phyloP scores from a whole-genome alignment of 2,113 vertebrate genomes.

The Otis tarda region DNA sequence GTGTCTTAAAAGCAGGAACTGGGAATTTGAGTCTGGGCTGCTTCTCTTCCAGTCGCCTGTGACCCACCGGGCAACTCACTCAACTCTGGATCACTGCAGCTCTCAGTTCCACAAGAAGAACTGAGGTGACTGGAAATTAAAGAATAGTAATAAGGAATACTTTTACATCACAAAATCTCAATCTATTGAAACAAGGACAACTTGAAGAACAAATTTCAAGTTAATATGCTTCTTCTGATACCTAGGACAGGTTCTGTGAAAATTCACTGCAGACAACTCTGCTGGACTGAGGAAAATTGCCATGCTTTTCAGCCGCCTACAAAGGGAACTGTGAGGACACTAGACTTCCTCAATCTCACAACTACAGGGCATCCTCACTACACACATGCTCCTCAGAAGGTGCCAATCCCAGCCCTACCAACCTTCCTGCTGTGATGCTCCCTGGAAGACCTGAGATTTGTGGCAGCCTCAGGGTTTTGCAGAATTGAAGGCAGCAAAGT shows the following conservation, averaged over 20 bases:
- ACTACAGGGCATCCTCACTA: neutral
- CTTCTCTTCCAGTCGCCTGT: neutral
- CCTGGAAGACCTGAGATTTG: neutral
- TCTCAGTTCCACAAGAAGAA: neutral
- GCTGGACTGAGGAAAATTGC: neutral
- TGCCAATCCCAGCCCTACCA: neutral
- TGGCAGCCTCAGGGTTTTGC: neutral
- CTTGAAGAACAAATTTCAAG: neutral
- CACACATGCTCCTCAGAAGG: neutral
- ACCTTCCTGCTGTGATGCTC: accelerated
- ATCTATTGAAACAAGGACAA: neutral
- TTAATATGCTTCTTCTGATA: neutral
- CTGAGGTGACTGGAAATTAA: neutral
- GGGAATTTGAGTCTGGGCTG: neutral
- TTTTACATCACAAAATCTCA: neutral
- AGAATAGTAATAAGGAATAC: neutral
- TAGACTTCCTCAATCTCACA: neutral
- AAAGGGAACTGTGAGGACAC: neutral
- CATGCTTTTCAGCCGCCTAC: neutral
- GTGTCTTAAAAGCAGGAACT: neutral
- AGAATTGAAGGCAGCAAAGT: neutral
- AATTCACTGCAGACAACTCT: neutral
- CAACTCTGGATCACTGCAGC: neutral
- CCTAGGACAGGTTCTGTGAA: neutral
- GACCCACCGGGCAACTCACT: neutral